Evolutionary conservation across 2,113 vertebrate species (phyloP).

Genomic region (Lepidothrix coronata): DNA sequence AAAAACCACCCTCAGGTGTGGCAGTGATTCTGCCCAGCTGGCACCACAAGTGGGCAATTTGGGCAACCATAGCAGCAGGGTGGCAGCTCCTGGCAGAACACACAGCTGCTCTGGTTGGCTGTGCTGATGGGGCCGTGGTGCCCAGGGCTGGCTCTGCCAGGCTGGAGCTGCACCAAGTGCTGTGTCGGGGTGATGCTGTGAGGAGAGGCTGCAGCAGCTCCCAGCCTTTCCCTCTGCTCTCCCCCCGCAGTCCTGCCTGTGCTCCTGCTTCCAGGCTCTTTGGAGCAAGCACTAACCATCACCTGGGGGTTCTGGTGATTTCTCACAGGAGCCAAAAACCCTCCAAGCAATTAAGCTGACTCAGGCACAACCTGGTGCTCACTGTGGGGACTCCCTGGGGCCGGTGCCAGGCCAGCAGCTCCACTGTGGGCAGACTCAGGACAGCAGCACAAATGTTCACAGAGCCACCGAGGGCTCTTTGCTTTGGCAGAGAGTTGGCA

Average conservation of each 20-base stretch:
- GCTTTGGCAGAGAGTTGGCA: not conserved
- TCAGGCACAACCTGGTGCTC: not conserved
- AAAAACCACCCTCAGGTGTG: not conserved
- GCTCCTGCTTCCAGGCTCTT: not conserved
- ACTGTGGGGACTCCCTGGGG: not conserved
- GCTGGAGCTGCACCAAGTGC: not conserved
- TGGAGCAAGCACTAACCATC: not conserved
- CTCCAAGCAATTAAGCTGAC: not conserved
- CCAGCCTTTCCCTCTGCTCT: not conserved
- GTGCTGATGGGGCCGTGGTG: accelerated
- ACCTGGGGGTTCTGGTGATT: not conserved
- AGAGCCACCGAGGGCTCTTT: not conserved
- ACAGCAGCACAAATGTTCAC: not conserved
- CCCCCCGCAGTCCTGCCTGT: accelerated
- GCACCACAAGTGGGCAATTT: accelerated
- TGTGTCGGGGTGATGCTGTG: accelerated
- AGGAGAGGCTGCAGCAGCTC: not conserved
- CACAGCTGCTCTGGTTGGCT: accelerated
- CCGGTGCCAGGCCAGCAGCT: accelerated
- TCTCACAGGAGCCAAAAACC: not conserved
- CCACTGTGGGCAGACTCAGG: not conserved
- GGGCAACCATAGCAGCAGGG: not conserved
- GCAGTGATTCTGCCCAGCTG: accelerated
- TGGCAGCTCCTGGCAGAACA: not conserved
- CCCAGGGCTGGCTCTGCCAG: not conserved